These are phyloP conservation scores for Tretioscincus oriximinensis DNA, from an alignment of 2,113 vertebrate species.

Conservation along the genomic window DNA sequence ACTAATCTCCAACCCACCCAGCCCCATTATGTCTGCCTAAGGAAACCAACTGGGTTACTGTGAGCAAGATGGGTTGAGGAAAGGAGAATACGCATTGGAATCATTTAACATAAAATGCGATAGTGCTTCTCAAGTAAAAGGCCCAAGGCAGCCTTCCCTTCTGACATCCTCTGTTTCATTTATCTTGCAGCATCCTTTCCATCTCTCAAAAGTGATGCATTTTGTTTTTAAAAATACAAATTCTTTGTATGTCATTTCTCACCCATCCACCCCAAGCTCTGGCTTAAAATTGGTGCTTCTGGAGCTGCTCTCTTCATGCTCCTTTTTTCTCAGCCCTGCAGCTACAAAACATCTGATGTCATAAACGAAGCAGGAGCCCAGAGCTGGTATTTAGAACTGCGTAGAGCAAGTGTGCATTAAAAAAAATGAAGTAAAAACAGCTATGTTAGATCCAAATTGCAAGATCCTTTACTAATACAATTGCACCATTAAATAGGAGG, in stretches of 20 bases:
- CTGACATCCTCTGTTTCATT: not conserved
- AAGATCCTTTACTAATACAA: no score
- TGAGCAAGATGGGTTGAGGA: slow-evolving; percentile 9
- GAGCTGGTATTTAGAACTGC: not conserved
- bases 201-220: slow-evolving; percentile 34
- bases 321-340: slow-evolving; percentile 14
- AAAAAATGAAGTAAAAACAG: no score
- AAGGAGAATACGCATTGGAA: slow-evolving; percentile 7
- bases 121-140: slow-evolving; percentile 51
- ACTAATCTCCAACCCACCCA: not conserved
- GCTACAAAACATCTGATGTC: slow-evolving; percentile 19
- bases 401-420: no score
- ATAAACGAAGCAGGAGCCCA: slow-evolving; percentile 7
- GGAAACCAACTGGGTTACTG: slow-evolving; percentile 22
- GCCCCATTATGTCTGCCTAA: slow-evolving; percentile 10
- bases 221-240: slow-evolving; percentile 5
- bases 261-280: not conserved
- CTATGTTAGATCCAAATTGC: no score
- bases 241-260: slow-evolving; percentile 46
- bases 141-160: slow-evolving; percentile 41
- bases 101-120: slow-evolving; percentile 12
- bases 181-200: slow-evolving; percentile 28
- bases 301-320: slow-evolving; percentile 18
- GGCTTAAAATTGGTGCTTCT: slow-evolving; percentile 27
- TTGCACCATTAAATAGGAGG: no score